A percentile compares a stretch with the other conserved stretches of the same genome.
phyloP scores from a whole-genome alignment of 2,797 vertebrate genomes.

The Carapus acus region DNA sequence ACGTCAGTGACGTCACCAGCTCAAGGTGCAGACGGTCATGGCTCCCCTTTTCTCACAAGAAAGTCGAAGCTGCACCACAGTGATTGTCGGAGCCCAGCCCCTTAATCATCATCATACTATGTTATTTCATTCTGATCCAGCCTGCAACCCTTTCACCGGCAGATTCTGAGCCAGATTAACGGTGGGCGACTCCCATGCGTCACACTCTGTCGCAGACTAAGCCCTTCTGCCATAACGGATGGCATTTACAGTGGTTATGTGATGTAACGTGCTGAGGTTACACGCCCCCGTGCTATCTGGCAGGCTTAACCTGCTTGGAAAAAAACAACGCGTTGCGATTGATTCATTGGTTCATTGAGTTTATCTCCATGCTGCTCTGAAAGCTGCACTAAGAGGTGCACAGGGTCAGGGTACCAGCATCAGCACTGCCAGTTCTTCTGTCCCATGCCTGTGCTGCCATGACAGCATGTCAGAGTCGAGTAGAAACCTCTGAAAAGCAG shows the following conservation, averaged over 20 bases:
- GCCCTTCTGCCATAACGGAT: conserved; percentile 54
- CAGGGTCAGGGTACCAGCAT: too few relatives aligned
- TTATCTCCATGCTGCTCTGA: too few relatives aligned
- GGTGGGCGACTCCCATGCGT: conserved; percentile 51
- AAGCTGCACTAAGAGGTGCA: too few relatives aligned
- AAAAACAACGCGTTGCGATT: conserved; percentile 4
- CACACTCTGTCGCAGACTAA: conserved; percentile 58
- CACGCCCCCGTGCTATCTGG: conserved; percentile 45
- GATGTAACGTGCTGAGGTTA: conserved; percentile 47
- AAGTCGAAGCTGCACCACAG: conserved; percentile 52
- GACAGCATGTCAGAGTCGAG: too few relatives aligned
- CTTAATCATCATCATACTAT: neutral
- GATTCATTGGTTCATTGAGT: too few relatives aligned
- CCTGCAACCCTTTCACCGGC: conserved; percentile 21
- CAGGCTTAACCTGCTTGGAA: conserved; percentile 17
- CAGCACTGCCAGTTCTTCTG: too few relatives aligned
- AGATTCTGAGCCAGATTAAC: conserved; percentile 52
- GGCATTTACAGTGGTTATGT: conserved; percentile 41
- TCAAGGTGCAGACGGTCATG: conserved; percentile 67
- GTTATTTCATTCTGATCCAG: neutral
- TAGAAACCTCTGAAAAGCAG: too few relatives aligned
- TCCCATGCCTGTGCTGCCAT: too few relatives aligned
- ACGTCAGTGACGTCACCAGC: conserved; percentile 87
- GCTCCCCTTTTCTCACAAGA: conserved; percentile 55
- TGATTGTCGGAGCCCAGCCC: conserved; percentile 3